A percentile compares a stretch with the other conserved stretches of the same genome.
Evolutionary conservation across 2,888 invertebrate species (phyloP).

Genomic region (Encarsia formosa): DNA sequence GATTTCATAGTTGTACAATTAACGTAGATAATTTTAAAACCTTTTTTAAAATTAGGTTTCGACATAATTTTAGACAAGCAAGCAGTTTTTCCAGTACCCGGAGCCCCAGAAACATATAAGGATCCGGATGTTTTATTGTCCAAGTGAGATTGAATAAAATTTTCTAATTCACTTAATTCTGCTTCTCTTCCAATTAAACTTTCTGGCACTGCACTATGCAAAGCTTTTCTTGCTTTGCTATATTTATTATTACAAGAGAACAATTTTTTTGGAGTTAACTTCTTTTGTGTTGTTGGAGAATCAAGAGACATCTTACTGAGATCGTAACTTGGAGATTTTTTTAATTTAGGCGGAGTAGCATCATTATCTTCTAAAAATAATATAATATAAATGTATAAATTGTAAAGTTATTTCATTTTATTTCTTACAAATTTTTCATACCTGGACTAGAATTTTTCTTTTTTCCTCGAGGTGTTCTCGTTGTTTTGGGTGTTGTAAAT

Average conservation of each 20-base stretch:
- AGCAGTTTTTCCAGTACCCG: slow-evolving; percentile 96
- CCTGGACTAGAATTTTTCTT: background rate
- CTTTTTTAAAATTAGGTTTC: slow-evolving; percentile 59
- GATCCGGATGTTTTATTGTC: slow-evolving; percentile 68
- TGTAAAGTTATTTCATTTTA: background rate
- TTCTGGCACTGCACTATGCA: slow-evolving; percentile 55
- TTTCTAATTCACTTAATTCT: slow-evolving; percentile 66
- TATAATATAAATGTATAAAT: background rate
- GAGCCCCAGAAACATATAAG: slow-evolving; percentile 92
- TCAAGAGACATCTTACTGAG: slow-evolving; percentile 38
- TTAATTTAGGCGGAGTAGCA: slow-evolving; percentile 36
- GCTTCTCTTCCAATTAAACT: slow-evolving; percentile 72
- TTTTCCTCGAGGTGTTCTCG: background rate
- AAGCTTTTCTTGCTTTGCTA: slow-evolving; percentile 51
- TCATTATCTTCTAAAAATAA: slow-evolving; percentile 32
- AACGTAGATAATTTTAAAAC: slow-evolving; percentile 65
- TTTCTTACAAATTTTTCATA: background rate
- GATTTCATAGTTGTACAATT: slow-evolving; percentile 89
- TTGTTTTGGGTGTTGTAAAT: slow-evolving; percentile 13
- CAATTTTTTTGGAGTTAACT: slow-evolving; percentile 36
- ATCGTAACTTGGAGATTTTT: slow-evolving; percentile 36
- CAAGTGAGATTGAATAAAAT: slow-evolving; percentile 67
- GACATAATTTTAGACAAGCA: slow-evolving; percentile 72
- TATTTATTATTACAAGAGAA: slow-evolving; percentile 40
- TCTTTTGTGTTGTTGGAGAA: slow-evolving; percentile 25